Conservation (phyloP, 2,113 vertebrate species). For the Gymnarchus niloticus region DNA sequence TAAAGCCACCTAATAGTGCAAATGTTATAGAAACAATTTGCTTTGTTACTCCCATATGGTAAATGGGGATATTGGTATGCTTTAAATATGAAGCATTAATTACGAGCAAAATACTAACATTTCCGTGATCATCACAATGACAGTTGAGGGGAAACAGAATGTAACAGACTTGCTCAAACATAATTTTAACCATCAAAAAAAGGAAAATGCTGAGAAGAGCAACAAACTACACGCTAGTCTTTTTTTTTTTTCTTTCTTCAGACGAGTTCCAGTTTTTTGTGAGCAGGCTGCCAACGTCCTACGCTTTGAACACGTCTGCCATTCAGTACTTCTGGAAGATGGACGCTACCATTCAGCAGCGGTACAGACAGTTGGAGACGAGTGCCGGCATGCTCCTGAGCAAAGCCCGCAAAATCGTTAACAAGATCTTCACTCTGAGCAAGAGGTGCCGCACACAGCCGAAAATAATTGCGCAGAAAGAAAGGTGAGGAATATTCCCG, state of each 20-base stretch:
- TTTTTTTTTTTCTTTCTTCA: constrained; percentile 37
- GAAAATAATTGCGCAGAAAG: constrained; percentile 59
- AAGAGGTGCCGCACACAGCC: constrained; percentile 67
- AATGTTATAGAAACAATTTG: not conserved
- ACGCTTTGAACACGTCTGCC: constrained; percentile 64
- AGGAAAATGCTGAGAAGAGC: not conserved
- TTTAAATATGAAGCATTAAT: not conserved
- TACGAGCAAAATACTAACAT: not conserved
- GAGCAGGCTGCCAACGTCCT: constrained; percentile 60
- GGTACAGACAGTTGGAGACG: constrained; percentile 65
- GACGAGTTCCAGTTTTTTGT: constrained; percentile 70
- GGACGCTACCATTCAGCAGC: constrained; percentile 59
- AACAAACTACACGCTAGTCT: constrained; percentile 42
- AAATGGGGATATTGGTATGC: not conserved
- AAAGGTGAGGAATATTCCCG: constrained; percentile 54
- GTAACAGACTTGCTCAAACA: not conserved
- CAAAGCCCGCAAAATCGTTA: constrained; percentile 59
- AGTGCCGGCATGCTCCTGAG: constrained; percentile 51
- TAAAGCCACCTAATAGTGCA: not conserved
- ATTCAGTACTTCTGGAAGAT: constrained; percentile 64
- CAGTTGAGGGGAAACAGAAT: not conserved
- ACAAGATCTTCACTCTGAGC: constrained; percentile 71
- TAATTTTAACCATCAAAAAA: not conserved
- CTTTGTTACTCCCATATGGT: not conserved
- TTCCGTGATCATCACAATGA: not conserved